Percentiles rank a stretch among this genome's conserved stretches.
These are phyloP conservation scores for Helicorthomorpha holstii DNA, from an alignment of 1,140 invertebrate genomes.

Conservation along the genomic window DNA sequence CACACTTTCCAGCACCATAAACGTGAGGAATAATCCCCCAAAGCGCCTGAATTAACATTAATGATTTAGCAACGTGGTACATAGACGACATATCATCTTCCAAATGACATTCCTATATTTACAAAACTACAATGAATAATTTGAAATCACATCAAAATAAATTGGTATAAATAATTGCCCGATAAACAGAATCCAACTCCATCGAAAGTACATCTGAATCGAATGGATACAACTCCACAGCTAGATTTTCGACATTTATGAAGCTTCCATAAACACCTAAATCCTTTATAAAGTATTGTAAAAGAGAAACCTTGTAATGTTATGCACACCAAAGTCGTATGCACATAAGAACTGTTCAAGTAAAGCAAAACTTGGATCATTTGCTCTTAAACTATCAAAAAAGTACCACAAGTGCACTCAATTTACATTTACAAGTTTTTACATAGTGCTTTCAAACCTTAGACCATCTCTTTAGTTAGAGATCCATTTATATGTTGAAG, in stretches of 20 bases:
- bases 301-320: too few relatives aligned
- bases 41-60: slow-evolving; percentile 65
- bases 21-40: slow-evolving; percentile 80
- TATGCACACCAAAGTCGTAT: too few relatives aligned
- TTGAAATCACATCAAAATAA: slow-evolving; percentile 22
- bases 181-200: slow-evolving; percentile 62
- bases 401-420: too few relatives aligned
- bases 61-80: slow-evolving; percentile 69
- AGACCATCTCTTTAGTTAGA: too few relatives aligned
- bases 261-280: slow-evolving; percentile 62
- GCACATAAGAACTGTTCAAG: too few relatives aligned
- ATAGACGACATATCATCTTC: slow-evolving; percentile 77
- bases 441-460: too few relatives aligned
- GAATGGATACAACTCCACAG: slow-evolving; percentile 74
- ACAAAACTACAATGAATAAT: slow-evolving; percentile 7
- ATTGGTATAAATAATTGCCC: slow-evolving; percentile 14
- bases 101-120: slow-evolving; percentile 53
- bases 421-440: too few relatives aligned
- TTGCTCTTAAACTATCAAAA: too few relatives aligned
- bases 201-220: slow-evolving; percentile 86
- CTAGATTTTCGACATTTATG: slow-evolving; percentile 61
- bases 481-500: too few relatives aligned
- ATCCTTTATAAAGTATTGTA: too few relatives aligned
- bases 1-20: slow-evolving; percentile 73
- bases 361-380: too few relatives aligned